Evolutionary conservation across 1,140 invertebrate genomes (phyloP).

Genomic region (Hesperophylax magnus): DNA sequence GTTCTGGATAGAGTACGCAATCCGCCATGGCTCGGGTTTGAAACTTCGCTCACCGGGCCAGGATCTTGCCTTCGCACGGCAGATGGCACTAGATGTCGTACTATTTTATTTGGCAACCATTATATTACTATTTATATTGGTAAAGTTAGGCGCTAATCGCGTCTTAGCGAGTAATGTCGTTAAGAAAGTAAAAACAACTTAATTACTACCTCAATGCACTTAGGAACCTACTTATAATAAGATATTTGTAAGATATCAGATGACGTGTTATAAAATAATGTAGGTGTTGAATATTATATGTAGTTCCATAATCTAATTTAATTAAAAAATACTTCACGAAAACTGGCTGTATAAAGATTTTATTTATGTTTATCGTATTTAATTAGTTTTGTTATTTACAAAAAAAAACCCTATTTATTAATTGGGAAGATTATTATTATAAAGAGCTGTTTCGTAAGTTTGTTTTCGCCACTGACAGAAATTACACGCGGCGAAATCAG

Average conservation of each 20-base stretch:
- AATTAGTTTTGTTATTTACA: no score
- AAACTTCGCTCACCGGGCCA: slow-evolving; percentile 50
- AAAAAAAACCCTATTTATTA: no score
- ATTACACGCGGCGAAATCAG: no score
- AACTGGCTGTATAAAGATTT: no score
- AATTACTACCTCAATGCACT: background rate
- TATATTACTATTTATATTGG: background rate
- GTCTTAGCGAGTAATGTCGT: background rate
- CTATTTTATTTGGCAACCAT: background rate
- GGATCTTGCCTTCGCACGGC: slow-evolving; percentile 28
- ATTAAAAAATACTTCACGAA: background rate
- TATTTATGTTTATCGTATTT: no score
- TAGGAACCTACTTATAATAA: background rate
- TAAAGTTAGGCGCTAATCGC: background rate
- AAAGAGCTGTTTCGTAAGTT: no score
- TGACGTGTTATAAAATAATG: background rate
- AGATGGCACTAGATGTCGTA: slow-evolving; percentile 36
- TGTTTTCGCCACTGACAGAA: no score
- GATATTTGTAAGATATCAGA: background rate
- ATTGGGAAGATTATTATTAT: no score
- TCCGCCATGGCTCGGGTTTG: slow-evolving; percentile 53
- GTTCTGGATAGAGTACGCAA: slow-evolving; percentile 64
- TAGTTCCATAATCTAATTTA: no score
- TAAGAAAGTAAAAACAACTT: background rate
- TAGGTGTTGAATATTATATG: no score